Evolutionary conservation across 2,888 invertebrate species (phyloP).

Genomic region (Conistra vaccinii): DNA sequence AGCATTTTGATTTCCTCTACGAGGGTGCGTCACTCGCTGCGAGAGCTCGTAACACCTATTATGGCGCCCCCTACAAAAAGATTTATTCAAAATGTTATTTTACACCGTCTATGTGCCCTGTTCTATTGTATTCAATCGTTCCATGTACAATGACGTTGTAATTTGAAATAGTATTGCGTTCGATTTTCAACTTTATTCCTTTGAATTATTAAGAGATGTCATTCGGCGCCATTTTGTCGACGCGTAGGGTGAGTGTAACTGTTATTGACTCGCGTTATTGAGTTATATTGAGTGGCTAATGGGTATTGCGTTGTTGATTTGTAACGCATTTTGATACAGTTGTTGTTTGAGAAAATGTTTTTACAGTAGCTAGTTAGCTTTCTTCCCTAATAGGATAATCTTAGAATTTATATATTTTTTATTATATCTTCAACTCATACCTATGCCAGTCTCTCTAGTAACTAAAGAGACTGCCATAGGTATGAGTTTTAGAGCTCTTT

Average conservation of each 20-base stretch:
- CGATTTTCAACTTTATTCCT: constrained; percentile 73
- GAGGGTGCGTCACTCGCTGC: constrained; percentile 85
- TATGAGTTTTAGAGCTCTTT: neutral
- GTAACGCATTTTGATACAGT: constrained; percentile 63
- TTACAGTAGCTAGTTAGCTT: constrained; percentile 27
- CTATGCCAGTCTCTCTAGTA: too few relatives aligned
- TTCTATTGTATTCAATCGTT: constrained; percentile 81
- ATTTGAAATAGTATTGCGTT: constrained; percentile 72
- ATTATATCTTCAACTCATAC: too few relatives aligned
- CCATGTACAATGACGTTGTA: constrained; percentile 83
- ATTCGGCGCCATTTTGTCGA: constrained; percentile 84
- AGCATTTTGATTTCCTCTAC: constrained; percentile 82
- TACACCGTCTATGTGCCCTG: constrained; percentile 85
- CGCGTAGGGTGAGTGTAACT: constrained; percentile 75
- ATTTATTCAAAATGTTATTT: constrained; percentile 91
- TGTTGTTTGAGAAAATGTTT: constrained; percentile 47
- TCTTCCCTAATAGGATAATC: neutral
- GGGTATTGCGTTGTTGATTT: constrained; percentile 71
- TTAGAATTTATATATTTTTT: neutral
- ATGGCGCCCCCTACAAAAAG: constrained; percentile 87
- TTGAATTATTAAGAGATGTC: constrained; percentile 67
- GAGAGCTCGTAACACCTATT: constrained; percentile 86
- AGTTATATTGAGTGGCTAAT: constrained; percentile 84
- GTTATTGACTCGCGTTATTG: constrained; percentile 84
- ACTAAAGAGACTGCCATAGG: neutral